Evolutionary conservation across 2,888 invertebrate species (phyloP).

Genomic region (Orthosia gothica): DNA sequence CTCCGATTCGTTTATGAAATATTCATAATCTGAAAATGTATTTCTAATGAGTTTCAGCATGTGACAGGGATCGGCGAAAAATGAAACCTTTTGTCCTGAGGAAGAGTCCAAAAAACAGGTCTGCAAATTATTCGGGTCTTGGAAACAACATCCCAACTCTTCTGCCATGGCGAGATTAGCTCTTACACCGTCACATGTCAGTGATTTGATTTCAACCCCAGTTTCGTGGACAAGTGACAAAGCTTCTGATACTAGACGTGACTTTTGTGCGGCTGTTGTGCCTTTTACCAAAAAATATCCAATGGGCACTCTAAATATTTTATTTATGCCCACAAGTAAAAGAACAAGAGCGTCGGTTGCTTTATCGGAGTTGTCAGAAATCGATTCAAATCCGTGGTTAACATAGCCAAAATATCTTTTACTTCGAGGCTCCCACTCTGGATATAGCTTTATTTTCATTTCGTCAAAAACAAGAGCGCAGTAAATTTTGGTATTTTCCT

Average conservation of each 20-base stretch:
- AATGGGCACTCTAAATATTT: background rate
- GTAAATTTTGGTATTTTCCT: background rate
- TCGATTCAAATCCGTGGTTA: background rate
- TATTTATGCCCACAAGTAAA: slow-evolving; percentile 2
- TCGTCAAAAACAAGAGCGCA: background rate
- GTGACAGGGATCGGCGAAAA: background rate
- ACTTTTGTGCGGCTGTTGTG: slow-evolving; percentile 11
- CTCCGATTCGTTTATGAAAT: background rate
- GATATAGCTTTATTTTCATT: background rate
- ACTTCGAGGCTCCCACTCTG: background rate
- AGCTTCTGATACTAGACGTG: background rate
- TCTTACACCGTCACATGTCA: background rate
- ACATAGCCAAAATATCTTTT: background rate
- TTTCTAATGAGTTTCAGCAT: slow-evolving; percentile 3
- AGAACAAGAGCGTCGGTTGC: background rate
- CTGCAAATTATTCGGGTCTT: background rate
- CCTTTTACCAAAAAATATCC: slow-evolving; percentile 6
- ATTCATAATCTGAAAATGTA: slow-evolving; percentile 14
- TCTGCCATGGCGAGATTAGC: background rate
- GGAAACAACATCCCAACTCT: background rate
- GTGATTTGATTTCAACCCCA: background rate
- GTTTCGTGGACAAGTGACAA: slow-evolving; percentile 12
- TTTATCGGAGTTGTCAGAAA: slow-evolving; percentile 6
- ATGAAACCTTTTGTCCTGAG: background rate
- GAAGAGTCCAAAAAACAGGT: background rate